Evolutionary conservation across 2,888 invertebrate genomes (phyloP), one percentile per base, ranked within the genome.

Genomic region (Dromius quadrimaculatus): DNA sequence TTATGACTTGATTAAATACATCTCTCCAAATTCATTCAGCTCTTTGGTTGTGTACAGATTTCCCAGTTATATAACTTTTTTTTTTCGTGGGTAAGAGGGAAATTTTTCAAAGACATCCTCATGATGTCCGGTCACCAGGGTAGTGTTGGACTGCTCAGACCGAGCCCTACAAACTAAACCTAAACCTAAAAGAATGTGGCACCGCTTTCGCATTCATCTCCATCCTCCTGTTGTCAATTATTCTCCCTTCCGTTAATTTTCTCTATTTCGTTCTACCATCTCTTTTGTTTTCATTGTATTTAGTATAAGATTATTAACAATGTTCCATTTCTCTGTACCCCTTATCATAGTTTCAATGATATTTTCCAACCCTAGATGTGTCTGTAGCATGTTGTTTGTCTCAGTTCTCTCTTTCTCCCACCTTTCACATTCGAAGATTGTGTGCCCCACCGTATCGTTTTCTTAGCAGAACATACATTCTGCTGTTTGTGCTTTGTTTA

Each of bases 11-110:
- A 1, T 19, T 32, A 28, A 61, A 54, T 5, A 50, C 65, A 65
- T 65, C 65, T 5, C 17, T 1, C 65, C 54, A 65, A 9, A 65
- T 3, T 4, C 65, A 4, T 17, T 65, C 45, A 9, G 59, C 59
- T 1, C 54, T 1, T 54, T 62, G 57, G 9, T 57, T 57, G 22
- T 57, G 57, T 9, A 57, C 57, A 2, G 22, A 64, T 17, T 28
- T 17, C 1, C 66, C 57, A n/a, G 66, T 57, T 6, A 66, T 66
- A 17, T 57, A 57, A 20, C 66, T 66, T 11, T 57, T 57, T 6
- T 57, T 22, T 2, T 23, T 11, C n/a, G n/a, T n/a, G n/a, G n/a
- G n/a, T n/a, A n/a, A n/a, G n/a, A n/a, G n/a, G n/a, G n/a, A n/a
- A n/a, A n/a, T n/a, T n/a, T n/a, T n/a, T n/a, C n/a, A n/a, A n/a